Evolutionary conservation across 2,113 vertebrate species (phyloP).

Genomic region (Calyptommatus sinebrachiatus): DNA sequence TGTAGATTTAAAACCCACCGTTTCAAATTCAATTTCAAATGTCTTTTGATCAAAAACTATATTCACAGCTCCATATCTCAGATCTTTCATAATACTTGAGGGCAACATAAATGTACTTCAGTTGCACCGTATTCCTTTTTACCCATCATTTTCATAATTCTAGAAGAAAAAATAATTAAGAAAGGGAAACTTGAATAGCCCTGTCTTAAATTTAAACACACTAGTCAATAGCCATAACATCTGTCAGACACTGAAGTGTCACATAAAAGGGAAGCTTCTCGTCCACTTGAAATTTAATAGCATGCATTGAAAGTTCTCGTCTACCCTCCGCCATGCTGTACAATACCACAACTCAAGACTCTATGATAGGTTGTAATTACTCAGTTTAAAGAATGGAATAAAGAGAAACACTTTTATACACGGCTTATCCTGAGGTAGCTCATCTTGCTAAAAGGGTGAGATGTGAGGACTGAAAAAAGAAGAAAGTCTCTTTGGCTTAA

Average conservation of each 20-base stretch:
- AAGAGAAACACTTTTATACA: conserved; percentile 33
- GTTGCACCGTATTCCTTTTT: not conserved
- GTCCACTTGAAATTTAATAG: conserved; percentile 58
- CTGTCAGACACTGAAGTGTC: conserved; percentile 37
- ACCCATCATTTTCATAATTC: not conserved
- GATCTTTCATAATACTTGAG: not conserved
- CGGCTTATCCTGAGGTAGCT: conserved; percentile 13
- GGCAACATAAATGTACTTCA: not conserved
- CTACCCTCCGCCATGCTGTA: conserved; percentile 25
- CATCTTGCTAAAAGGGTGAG: conserved; percentile 25
- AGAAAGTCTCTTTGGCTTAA: conserved; percentile 29
- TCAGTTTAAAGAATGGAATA: conserved; percentile 8
- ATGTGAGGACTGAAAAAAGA: conserved; percentile 31
- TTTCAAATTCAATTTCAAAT: not conserved
- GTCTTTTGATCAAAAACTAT: not conserved
- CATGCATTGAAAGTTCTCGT: conserved; percentile 42
- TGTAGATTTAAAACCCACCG: not conserved
- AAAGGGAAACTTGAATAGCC: not conserved
- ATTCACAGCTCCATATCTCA: not conserved
- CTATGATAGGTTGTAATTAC: conserved; percentile 42
- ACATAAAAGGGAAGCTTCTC: conserved; percentile 46
- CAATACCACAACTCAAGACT: conserved; percentile 32
- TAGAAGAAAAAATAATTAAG: conserved; percentile 14
- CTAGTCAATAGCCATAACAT: conserved; percentile 28
- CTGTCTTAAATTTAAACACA: conserved; percentile 40